phyloP scores from a whole-genome alignment of 2,113 vertebrate genomes.

The Motacilla alba region DNA sequence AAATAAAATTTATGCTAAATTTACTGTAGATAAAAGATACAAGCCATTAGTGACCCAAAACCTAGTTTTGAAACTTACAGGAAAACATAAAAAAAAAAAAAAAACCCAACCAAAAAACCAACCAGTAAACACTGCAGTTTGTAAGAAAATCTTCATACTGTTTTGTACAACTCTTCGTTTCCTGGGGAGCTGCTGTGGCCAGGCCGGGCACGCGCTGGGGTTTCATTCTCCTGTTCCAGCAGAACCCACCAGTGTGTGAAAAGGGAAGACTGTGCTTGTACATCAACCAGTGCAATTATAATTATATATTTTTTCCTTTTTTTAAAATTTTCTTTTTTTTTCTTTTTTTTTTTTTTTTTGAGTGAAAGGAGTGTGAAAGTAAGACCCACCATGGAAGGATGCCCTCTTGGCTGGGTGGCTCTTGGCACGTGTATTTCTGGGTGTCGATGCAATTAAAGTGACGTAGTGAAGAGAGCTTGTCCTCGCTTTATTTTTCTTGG shows the following conservation, averaged over 20 bases:
- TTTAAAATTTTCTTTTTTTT: neutral
- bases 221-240: neutral
- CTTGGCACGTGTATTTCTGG: constrained; percentile 54
- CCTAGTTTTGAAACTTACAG: constrained; percentile 44
- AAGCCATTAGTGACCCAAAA: constrained; percentile 62
- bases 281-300: constrained; percentile 72
- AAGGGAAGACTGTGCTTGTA: constrained; percentile 58
- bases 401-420: constrained; percentile 2
- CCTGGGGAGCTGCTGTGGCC: neutral
- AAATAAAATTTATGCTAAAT: constrained; percentile 61
- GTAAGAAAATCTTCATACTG: constrained; percentile 48
- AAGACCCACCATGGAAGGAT: neutral
- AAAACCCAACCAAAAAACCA: neutral
- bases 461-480: neutral
- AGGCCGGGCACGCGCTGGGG: neutral
- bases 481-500: neutral
- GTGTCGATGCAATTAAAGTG: constrained; percentile 73
- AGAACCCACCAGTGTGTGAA: constrained; percentile 24
- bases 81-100: neutral
- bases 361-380: constrained; percentile 2
- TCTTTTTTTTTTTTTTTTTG: neutral
- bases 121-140: constrained; percentile 38
- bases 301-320: neutral
- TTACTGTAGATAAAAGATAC: constrained; percentile 66
- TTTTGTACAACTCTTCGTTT: constrained; percentile 53